These are phyloP conservation scores for Metacarcinus magister DNA, from an alignment of 2,888 invertebrate species.

Conservation along the genomic window DNA sequence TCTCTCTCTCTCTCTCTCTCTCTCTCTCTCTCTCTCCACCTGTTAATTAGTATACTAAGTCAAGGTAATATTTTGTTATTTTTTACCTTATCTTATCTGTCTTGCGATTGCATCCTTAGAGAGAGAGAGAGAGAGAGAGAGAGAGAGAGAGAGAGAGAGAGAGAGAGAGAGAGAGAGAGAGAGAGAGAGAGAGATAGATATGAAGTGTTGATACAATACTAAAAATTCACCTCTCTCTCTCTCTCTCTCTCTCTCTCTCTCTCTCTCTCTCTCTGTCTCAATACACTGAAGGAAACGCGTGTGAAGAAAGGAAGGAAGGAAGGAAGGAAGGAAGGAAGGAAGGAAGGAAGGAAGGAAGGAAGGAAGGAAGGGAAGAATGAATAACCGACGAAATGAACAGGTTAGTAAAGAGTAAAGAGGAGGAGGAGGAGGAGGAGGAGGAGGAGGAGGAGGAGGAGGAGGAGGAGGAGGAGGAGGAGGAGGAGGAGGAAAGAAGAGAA, in stretches of 20 bases:
- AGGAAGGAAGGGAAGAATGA: neutral
- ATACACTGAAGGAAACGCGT: too few relatives aligned
- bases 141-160: too few relatives aligned
- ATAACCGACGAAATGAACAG: neutral
- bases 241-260: neutral
- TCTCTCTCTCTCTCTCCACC: too few relatives aligned
- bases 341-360: slow-evolving; percentile 15
- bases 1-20: too few relatives aligned
- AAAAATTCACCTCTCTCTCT: neutral
- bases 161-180: neutral
- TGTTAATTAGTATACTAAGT: too few relatives aligned
- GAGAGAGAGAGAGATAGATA: neutral
- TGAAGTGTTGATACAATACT: neutral
- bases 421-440: neutral
- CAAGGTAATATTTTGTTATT: too few relatives aligned
- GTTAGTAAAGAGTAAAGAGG: neutral
- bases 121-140: too few relatives aligned
- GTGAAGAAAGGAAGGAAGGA: neutral
- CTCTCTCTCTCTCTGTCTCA: too few relatives aligned
- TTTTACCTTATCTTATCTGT: too few relatives aligned
- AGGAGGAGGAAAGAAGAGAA: neutral
- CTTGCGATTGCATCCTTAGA: too few relatives aligned
- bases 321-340: neutral
- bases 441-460: neutral
- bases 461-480: neutral